Conservation (phyloP, 2,888 invertebrate species). For the Octonoba sinensis region DNA sequence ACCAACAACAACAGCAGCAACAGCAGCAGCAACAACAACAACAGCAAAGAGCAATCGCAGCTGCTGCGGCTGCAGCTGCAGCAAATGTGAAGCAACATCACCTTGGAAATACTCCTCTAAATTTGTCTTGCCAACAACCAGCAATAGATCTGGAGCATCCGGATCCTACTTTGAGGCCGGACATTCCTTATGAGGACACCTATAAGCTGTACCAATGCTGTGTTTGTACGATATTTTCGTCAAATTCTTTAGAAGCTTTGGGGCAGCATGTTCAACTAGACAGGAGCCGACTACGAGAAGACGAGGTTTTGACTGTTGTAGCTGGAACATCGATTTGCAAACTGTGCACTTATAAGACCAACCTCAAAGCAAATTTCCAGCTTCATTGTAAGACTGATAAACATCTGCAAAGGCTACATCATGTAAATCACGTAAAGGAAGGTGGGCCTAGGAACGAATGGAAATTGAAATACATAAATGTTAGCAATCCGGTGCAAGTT, state of each 20-base stretch:
- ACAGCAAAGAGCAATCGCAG: conserved; percentile 15
- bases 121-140: conserved; percentile 40
- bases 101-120: conserved; percentile 33
- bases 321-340: conserved; percentile 96
- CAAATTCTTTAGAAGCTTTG: conserved; percentile 90
- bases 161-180: conserved; percentile 78
- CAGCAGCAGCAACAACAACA: conserved; percentile 58
- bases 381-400: conserved; percentile 99
- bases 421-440: conserved; percentile 98
- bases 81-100: conserved; percentile 63
- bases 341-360: conserved; percentile 97
- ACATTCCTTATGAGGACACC: conserved; percentile 69
- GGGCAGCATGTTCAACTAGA: conserved; percentile 93
- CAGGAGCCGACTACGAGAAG: conserved; percentile 87
- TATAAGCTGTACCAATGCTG: conserved; percentile 86
- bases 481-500: conserved; percentile 88
- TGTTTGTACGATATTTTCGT: conserved; percentile 90
- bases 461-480: conserved; percentile 88
- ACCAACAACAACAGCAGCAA: conserved; percentile 59
- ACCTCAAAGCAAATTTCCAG: conserved; percentile 98
- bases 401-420: conserved; percentile 95
- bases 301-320: conserved; percentile 86
- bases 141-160: conserved; percentile 87
- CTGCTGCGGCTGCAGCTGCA: conserved; percentile 21
- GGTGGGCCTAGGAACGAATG: conserved; percentile 91